Evolutionary conservation across 2,888 invertebrate species (phyloP), one percentile per base, ranked within the genome.

Genomic region (Nemurella pictetii): DNA sequence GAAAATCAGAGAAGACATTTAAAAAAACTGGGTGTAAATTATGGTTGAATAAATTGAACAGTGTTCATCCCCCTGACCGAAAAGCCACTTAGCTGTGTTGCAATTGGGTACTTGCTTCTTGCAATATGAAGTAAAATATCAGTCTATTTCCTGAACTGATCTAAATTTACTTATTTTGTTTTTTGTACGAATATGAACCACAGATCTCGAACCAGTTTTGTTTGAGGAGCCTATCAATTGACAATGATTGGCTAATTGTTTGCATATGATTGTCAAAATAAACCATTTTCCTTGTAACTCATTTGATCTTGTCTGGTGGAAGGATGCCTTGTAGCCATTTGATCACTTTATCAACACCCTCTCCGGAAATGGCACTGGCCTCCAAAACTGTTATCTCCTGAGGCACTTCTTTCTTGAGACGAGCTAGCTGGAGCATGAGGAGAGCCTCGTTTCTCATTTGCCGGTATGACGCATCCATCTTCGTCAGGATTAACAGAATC

Each of bases 391-490:
- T 92, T 0, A 96, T 93, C 29, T 93, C 92, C 88, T 95, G 95
- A 0, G 91, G 90, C 15, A 95, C 92, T 90, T 96, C 95, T 30
- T 92, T 92, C 87, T 94, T 92, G 28, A 96, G 91, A 78, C 95
- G 93, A 7, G 92, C 92, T 90, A 95, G 93, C 89, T 96, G 96
- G 87, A 97, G 90, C 95, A 96, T 96, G 0, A 96, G 91, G 30
- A 96, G 90, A 0, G 96, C 96, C 89, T 97, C 96, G 89, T 96
- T 96, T 82, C 96, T 92, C 96, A 96, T 96, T 89, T 96, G 96
- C 15, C 96, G 92, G 90, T 96, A 96, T 4, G 96, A 96, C 0
- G 95, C 94, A 88, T 97, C 96, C 95, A 96, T 96, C 91, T 97
- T 97, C 20, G 94, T 94, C 12, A 97, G 90, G 0, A 96, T 94